Evolutionary conservation across 2,113 vertebrate genomes (phyloP).

Genomic region (Phylloscopus trochiloides): DNA sequence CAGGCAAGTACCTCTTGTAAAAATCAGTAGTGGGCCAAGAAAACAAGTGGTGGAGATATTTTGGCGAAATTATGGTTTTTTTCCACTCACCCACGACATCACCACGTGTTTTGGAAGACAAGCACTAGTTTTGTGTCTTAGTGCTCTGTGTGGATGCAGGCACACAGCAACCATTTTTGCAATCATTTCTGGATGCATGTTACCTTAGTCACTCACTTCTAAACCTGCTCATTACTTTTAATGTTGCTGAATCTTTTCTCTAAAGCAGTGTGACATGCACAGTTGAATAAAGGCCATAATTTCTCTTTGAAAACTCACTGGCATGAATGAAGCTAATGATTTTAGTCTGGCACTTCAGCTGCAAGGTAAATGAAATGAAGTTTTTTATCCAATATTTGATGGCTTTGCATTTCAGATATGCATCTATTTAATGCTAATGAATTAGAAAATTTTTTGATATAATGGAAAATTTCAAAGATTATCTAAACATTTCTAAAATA

Average conservation of each 20-base stretch:
- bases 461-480: background rate
- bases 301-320: background rate
- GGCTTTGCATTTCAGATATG: background rate
- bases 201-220: background rate
- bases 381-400: background rate
- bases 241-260: background rate
- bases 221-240: slow-evolving; percentile 3
- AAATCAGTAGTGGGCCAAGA: background rate
- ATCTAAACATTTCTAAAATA: background rate
- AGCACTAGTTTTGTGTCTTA: background rate
- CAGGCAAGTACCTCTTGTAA: background rate
- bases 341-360: background rate
- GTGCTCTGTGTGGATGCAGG: background rate
- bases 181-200: background rate
- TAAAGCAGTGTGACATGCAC: background rate
- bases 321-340: background rate
- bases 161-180: background rate
- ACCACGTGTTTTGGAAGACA: background rate
- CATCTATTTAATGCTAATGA: background rate
- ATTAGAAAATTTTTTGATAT: background rate
- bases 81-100: background rate
- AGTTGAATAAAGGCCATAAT: background rate
- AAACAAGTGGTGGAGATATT: background rate
- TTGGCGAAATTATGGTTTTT: background rate
- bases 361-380: background rate